A percentile compares a stretch with the other conserved stretches of the same genome.
phyloP scores from a whole-genome alignment of 2,113 vertebrate species.

The Atlantisia rogersi region DNA sequence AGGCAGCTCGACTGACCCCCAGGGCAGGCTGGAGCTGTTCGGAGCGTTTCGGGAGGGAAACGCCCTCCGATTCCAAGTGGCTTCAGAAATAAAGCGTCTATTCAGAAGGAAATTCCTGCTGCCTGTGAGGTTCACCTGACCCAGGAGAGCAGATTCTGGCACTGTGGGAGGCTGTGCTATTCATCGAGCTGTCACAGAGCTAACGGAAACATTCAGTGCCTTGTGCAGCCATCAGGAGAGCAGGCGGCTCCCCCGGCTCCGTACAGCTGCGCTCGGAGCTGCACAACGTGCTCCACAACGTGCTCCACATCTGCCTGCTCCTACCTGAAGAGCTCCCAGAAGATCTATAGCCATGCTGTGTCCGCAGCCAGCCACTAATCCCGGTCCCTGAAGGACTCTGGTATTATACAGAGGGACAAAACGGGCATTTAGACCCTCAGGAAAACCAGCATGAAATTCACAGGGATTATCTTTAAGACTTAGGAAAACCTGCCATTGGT shows the following conservation, averaged over 20 bases:
- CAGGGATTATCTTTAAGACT: not conserved
- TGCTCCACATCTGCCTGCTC: not conserved
- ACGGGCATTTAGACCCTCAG: not conserved
- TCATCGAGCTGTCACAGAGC: not conserved
- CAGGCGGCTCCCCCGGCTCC: not conserved
- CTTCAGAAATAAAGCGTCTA: not conserved
- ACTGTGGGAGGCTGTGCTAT: not conserved
- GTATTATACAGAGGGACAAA: not conserved
- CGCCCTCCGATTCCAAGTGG: not conserved
- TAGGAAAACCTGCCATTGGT: not conserved
- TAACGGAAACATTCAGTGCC: not conserved
- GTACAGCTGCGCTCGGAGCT: not conserved
- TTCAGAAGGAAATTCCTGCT: slow-evolving; percentile 3
- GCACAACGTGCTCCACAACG: not conserved
- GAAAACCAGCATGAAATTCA: not conserved
- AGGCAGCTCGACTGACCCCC: not conserved
- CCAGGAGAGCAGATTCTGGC: not conserved
- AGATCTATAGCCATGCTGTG: not conserved
- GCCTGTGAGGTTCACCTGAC: slow-evolving; percentile 22
- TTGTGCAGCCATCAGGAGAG: not conserved
- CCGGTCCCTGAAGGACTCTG: not conserved
- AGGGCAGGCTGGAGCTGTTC: not conserved
- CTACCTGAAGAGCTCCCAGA: not conserved
- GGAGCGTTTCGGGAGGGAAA: not conserved
- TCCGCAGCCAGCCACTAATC: not conserved